Evolutionary conservation across 92 coral and sea anemone genomes (phyloP), one percentile per base, ranked within the genome.

Genomic region (Siderastrea radians): DNA sequence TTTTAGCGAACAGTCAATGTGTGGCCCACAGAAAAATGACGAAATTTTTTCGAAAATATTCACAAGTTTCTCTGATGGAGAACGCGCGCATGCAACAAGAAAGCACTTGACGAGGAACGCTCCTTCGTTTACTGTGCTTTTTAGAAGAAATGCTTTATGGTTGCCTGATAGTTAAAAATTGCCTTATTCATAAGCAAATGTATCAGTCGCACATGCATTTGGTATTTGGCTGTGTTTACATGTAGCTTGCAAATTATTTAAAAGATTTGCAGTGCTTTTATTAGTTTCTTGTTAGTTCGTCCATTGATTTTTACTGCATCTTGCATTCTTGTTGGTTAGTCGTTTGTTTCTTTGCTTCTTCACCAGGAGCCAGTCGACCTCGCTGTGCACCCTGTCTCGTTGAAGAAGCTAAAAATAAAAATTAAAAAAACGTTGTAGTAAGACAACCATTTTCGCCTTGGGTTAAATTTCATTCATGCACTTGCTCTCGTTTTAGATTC

Each of bases 251-350:
- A 26, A 26, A 26, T 26, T 26, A 26, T 26, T 26, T 26, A 26
- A 26, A 26, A 26, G 38, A 26, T 26, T 26, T 26, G 38, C 38
- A 26, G 38, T 26, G 38, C 0, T 26, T 26, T 26, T 26, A 26
- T 26, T 26, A 26, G 38, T 26, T 67, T 67, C 48, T 68, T 68
- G 73, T 50, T 61, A 19, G 16, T 15, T 61, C 19, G 66, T 0
- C 17, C 19, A 7, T 55, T 55, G 9, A 47, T 68, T 53, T 75
- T 60, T 26, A 78, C 51, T 78, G 85, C 85, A 81, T 81, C 62
- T 81, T 81, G 49, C 85, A 81, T 7, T 67, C 85, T 13, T 68
- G 15, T 2, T 84, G 81, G 50, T 72, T 63, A 38, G 55, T 74
- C 46, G 78, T 60, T 14, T 49, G 72, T 60, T 61, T 72, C 15